Evolutionary conservation across 2,797 vertebrate species (phyloP).

Genomic region (Lutjanus campechanus): DNA sequence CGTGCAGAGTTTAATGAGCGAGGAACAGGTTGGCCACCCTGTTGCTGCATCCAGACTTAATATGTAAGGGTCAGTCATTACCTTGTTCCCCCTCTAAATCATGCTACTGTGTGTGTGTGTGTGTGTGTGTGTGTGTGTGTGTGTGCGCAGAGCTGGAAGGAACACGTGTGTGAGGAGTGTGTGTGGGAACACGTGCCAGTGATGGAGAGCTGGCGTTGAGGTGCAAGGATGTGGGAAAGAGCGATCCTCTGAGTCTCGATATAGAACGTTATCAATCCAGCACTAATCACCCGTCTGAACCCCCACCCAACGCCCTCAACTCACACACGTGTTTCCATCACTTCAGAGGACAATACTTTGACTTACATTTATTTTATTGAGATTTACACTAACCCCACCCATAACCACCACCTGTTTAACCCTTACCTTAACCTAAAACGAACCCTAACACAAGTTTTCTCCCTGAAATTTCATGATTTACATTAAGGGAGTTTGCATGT

Average conservation of each 20-base stretch:
- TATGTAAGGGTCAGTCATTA: slow-evolving; percentile 48
- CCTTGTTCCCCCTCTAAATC: slow-evolving; percentile 5
- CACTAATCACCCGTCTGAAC: slow-evolving; percentile 69
- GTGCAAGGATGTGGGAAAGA: slow-evolving; percentile 59
- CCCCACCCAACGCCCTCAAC: background rate
- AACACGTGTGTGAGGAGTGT: slow-evolving; percentile 48
- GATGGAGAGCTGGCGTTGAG: slow-evolving; percentile 55
- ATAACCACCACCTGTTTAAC: too few species aligned
- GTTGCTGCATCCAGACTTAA: slow-evolving; percentile 56
- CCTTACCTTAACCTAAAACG: too few species aligned
- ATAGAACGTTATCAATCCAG: slow-evolving; percentile 82
- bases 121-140: slow-evolving; percentile 19
- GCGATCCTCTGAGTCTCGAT: slow-evolving; percentile 71
- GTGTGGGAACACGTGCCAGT: slow-evolving; percentile 47
- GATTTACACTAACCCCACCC: too few species aligned
- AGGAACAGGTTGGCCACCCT: slow-evolving; percentile 62
- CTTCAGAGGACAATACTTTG: too few species aligned
- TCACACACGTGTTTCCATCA: background rate
- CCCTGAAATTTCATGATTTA: too few species aligned
- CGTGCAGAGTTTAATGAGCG: slow-evolving; percentile 30
- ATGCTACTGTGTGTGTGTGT: background rate
- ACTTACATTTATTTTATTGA: too few species aligned
- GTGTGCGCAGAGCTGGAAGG: background rate
- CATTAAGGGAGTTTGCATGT: too few species aligned
- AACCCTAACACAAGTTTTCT: too few species aligned